These are phyloP conservation scores for Gastrophysa polygoni DNA, from an alignment of 2,888 invertebrate genomes.

Conservation along the genomic window DNA sequence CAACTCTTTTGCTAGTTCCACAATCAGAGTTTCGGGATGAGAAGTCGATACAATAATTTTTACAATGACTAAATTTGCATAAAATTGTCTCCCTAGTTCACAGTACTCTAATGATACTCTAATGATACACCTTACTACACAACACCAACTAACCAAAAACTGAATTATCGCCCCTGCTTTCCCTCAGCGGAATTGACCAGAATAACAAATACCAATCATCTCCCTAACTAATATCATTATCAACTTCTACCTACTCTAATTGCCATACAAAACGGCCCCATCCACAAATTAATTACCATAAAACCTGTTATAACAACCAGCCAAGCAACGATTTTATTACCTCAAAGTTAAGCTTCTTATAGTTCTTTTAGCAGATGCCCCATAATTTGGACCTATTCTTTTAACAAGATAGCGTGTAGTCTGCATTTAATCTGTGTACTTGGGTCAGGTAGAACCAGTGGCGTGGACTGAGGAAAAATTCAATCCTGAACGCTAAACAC, in stretches of 20 bases:
- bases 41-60: too few relatives aligned
- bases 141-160: not conserved
- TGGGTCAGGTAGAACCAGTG: conserved; percentile 26
- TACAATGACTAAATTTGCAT: too few relatives aligned
- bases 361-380: conserved; percentile 36
- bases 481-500: too few relatives aligned
- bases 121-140: too few relatives aligned
- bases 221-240: conserved; percentile 31
- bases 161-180: not conserved
- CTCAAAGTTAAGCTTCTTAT: conserved; percentile 37
- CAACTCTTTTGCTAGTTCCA: too few relatives aligned
- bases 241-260: conserved; percentile 30
- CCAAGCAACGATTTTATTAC: conserved; percentile 37
- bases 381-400: conserved; percentile 41
- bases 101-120: too few relatives aligned
- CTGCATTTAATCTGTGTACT: conserved; percentile 23
- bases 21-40: too few relatives aligned
- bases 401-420: conserved; percentile 39
- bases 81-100: too few relatives aligned
- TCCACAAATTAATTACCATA: conserved; percentile 40
- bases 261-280: conserved; percentile 31
- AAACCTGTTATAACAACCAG: conserved; percentile 40
- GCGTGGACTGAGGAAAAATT: not conserved
- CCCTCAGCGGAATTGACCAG: not conserved
- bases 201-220: conserved; percentile 19